Base-by-base conservation (phyloP, 2,113 vertebrate genomes). In the Chrysochloris asiatica region DNA sequence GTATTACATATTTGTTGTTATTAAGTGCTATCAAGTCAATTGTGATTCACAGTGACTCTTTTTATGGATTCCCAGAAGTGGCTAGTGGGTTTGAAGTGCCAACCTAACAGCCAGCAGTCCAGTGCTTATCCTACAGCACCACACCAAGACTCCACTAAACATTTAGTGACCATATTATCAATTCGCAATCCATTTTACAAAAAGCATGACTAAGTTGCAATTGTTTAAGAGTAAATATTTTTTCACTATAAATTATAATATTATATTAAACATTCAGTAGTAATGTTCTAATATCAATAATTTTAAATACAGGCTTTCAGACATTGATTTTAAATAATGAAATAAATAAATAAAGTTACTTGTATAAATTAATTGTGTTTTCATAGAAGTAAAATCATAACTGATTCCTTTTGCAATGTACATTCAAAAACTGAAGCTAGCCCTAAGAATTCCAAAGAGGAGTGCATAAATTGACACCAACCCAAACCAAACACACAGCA, bases 321-420 rank as follows among this genome's bases (percentile, higher is more conserved):
- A 69, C 10, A 26, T 24, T 89, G 30, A 30, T 90, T 95, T 95
- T 88, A 56, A 93, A 78, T 77, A 47, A 78, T 69, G 43, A 83
- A 93, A 92, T 41, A 54, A 82, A 90, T 54, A 26, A 89, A 65
- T 76, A 9, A 65, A 84, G 6, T 94, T 91, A 86, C 17, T 86
- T 72, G 80, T 30, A 48, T 56, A 93, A 80, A 67, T 84, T 41
- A 80, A 73, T 82, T 41, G 8, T 10, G 22, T 91, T 94, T 93
- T 90, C 59, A 94, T 16, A 91, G 77, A 95, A 81, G 83, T 83
- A 92, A 77, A 92, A 88, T 73, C 22, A 24, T 36, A 79, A 71
- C 79, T 45, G 28, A 80, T 76, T 86, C 12, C 38, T 92, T 59
- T 38, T 61, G 13, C 22, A 91, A 65, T 75, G 83, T 36, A 71